These are phyloP conservation scores for Trypoxylus dichotomus DNA, from an alignment of 1,140 invertebrate species.

Conservation along the genomic window DNA sequence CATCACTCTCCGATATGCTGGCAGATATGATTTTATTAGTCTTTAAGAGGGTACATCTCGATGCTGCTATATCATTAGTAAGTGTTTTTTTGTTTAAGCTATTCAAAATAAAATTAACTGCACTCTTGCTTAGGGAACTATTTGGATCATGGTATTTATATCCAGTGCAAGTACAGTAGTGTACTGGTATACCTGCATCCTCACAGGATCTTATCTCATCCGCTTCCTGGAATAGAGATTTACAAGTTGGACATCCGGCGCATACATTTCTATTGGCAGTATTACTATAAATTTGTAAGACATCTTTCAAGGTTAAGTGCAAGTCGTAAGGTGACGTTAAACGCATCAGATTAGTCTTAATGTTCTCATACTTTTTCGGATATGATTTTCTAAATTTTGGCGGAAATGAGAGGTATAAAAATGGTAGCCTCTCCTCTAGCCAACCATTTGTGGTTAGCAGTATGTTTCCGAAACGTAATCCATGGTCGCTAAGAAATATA, in stretches of 20 bases:
- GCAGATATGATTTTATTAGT: slow-evolving; percentile 53
- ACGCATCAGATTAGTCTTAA: slow-evolving; percentile 65
- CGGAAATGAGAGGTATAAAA: slow-evolving; percentile 74
- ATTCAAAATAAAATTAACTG: slow-evolving; percentile 56
- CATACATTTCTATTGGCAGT: slow-evolving; percentile 52
- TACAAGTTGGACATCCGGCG: slow-evolving; percentile 64
- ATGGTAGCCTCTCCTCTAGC: slow-evolving; percentile 82
- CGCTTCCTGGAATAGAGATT: slow-evolving; percentile 67
- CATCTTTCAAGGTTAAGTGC: slow-evolving; percentile 62
- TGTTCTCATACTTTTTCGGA: slow-evolving; percentile 60
- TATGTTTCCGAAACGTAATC: slow-evolving; percentile 76
- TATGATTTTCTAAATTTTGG: slow-evolving; percentile 64
- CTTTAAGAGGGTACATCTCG: slow-evolving; percentile 57
- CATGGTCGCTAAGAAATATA: slow-evolving; percentile 84
- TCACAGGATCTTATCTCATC: slow-evolving; percentile 69
- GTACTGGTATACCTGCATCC: slow-evolving; percentile 69
- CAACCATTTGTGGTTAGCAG: slow-evolving; percentile 72
- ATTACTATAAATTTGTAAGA: slow-evolving; percentile 53
- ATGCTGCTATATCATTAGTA: slow-evolving; percentile 46
- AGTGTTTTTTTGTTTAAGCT: slow-evolving; percentile 48
- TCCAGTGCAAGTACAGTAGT: slow-evolving; percentile 79
- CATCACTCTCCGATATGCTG: slow-evolving; percentile 48
- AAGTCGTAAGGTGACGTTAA: slow-evolving; percentile 76
- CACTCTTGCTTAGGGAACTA: slow-evolving; percentile 47
- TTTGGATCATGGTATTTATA: slow-evolving; percentile 51